Base-by-base conservation (phyloP, 1,140 invertebrate genomes). In the Contarinia nasturtii region DNA sequence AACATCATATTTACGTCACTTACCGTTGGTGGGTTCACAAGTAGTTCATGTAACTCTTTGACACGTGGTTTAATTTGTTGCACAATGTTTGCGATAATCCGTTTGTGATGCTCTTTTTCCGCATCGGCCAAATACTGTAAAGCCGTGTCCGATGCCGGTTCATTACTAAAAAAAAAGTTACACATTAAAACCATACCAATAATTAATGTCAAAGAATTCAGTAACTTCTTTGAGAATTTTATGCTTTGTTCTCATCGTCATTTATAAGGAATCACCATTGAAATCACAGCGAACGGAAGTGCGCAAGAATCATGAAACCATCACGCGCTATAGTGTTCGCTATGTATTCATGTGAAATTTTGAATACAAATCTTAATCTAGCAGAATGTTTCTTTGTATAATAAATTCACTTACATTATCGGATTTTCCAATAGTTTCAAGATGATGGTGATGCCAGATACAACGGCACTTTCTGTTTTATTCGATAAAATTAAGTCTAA, bases 401-500 rank as follows among this genome's bases (percentile, higher is more conserved):
- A 47, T 34, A 2, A 8, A 33, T 15, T 5, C 27, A 41, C 17
- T 41, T 42, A 41, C 37, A 43, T 44, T 33, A 46, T 42, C 42
- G 45, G 37, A 36, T 44, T 58, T 49, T 69, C 71, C 48, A 84
- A 59, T 53, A 88, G 67, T 36, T 75, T 74, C 58, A 87, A 70
- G 60, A 87, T 72, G 60, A 87, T 76, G 65, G 75, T 72, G 57
- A 88, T 78, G 56, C 84, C 83, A 66, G 80, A 80, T 45, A 83
- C 73, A 57, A 87, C 77, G 56, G 76, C 75, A 60, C 76, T 82
- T 68, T 87, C 82, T 68, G 74, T 74, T 53, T 76, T 73, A 54
- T 68, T 70, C 51, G 68, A 66, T 51, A 86, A 72, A 63, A 87
- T 80, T 58, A 80, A 76, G 57, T 75, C 71, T 56, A 88, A 63